Base-by-base conservation (phyloP, 1,140 invertebrate species). In the Eupristina koningsbergeri region DNA sequence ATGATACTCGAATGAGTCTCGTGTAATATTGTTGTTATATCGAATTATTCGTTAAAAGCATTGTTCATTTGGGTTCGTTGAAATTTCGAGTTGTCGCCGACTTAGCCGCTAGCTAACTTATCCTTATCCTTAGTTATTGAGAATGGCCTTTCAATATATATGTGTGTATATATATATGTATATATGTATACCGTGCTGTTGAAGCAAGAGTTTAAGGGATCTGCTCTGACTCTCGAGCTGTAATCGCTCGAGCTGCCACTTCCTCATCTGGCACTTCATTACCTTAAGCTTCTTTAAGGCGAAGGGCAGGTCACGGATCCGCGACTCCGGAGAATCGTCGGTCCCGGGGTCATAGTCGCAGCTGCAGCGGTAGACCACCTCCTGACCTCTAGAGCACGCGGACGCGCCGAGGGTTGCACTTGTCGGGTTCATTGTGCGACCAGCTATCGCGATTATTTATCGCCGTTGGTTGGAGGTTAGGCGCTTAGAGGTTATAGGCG, bases 231-330 rank as follows among this genome's bases (percentile, higher is more conserved):
- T 91, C 77, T 90, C 89, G 22, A 89, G 78, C 76, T 88, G 86
- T 19, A 91, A 78, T 31, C 88, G 80, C 50, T 91, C 88, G 80
- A 89, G 86, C 47, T 88, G 87, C 88, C 89, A 89, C 83, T 92
- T 92, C 83, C 89, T 90, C 88, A 90, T 91, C 83, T 90, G 90
- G 71, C 89, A 89, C 80, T 88, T 89, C 91, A 92, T 92, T 75
- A 88, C 86, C 31, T 79, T 83, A 22, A 92, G 87, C 71, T 92
- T 92, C 78, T 85, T 89, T 41, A 86, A 73, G 39, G 88, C 89
- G 69, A 91, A 92, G 13, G 87, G 82, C 19, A 89, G 83, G 80
- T 92, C 91, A 31, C 85, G 63, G 75, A 90, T 88, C 80, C 88
- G 89, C 8, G 86, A 63, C 50, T 91, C 89, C 34, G 86, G 84